Evolutionary conservation across 2,888 invertebrate species (phyloP).

Genomic region (Rotaria magnacalcarata): DNA sequence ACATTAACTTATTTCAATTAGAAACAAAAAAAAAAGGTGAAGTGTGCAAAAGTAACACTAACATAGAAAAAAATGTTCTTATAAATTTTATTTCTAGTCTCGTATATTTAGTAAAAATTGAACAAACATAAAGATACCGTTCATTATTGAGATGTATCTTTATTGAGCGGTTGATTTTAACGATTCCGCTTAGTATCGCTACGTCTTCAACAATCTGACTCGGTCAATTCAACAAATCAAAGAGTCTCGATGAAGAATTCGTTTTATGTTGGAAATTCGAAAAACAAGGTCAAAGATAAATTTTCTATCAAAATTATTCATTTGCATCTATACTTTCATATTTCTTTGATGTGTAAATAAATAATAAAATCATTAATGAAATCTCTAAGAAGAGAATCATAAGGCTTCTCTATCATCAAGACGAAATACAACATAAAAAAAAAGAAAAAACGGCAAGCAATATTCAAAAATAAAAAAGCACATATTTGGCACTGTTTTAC

Average conservation of each 20-base stretch:
- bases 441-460: not conserved
- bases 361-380: not conserved
- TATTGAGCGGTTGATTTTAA: slow-evolving; percentile 9
- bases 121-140: not conserved
- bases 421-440: not conserved
- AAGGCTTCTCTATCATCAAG: not conserved
- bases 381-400: not conserved
- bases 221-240: not conserved
- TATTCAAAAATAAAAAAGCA: not conserved
- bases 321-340: not conserved
- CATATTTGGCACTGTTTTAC: too few relatives aligned
- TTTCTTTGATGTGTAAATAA: slow-evolving; percentile 1
- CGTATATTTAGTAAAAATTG: not conserved
- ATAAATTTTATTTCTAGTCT: not conserved
- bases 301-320: not conserved
- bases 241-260: not conserved
- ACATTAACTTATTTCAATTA: not conserved
- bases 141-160: slow-evolving; percentile 29
- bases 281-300: too few relatives aligned
- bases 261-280: not conserved
- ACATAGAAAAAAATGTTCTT: not conserved
- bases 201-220: slow-evolving; percentile 6
- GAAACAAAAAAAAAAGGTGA: not conserved
- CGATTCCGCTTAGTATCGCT: slow-evolving; percentile 8
- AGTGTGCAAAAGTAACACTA: not conserved